Evolutionary conservation across 2,888 invertebrate species (phyloP), one percentile per base, ranked within the genome.

Genomic region (Busseola fusca): DNA sequence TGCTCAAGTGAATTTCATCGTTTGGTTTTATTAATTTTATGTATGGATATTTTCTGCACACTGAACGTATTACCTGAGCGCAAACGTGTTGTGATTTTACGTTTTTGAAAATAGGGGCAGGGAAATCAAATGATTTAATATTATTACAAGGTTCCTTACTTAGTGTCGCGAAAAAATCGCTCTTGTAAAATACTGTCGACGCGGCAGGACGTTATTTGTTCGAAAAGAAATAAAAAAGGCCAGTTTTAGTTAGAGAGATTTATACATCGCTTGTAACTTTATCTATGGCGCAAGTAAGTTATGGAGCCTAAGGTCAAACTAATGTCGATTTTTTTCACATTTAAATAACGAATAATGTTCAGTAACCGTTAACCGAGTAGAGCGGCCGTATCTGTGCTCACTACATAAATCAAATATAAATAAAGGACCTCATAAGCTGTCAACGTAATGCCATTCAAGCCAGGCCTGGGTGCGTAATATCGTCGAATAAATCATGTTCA

Each of bases 401-500:
- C 92, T 94, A 94, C 94, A 94, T 95, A 95, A 94, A 94, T 95
- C 95, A 94, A 89, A 91, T 89, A 90, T 92, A 94, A 93, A 94
- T 94, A 94, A 94, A 93, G 93, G 93, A 92, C 92, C 94, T 94
- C 93, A 94, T 94, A 95, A 94, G 92, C 92, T 94, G 94, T 94
- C 95, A 94, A 92, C 93, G 91, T 94, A 94, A 94, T 94, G 91
- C 95, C 91, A 94, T 95, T 94, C 92, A 94, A 92, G 91, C 91
- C 91, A 90, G 85, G 87, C 90, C 89, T 87, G 92, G 93, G 93
- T 92, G 91, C 94, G 95, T 94, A 94, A 94, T 95, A 94, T 93
- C 92, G 88, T 87, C 82, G 90, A 92, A 94, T 95, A 95, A 94
- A 95, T 95, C 95, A 95, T 89, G 88, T 88, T 90, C 87, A 88